phyloP scores from a whole-genome alignment of 1,140 invertebrate genomes.

The Caenorhabditis brenneri region DNA sequence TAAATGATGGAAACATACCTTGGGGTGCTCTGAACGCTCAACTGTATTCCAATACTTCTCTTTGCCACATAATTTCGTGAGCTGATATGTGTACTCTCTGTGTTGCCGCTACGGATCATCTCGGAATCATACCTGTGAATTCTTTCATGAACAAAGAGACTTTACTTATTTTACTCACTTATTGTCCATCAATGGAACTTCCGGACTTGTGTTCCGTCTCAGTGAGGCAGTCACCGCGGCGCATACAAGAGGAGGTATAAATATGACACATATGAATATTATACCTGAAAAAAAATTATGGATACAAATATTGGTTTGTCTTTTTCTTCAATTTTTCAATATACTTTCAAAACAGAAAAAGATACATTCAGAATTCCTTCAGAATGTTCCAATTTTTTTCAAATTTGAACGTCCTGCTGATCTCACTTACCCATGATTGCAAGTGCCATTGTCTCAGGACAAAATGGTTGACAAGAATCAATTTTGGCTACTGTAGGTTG shows the following conservation, averaged over 20 bases:
- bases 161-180: not conserved
- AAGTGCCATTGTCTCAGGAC: slow-evolving; percentile 45
- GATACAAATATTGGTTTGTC: not conserved
- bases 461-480: slow-evolving; percentile 40
- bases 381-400: too few species aligned
- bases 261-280: slow-evolving; percentile 44
- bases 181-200: slow-evolving; percentile 45
- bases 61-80: slow-evolving; percentile 41
- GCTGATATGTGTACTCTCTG: slow-evolving; percentile 44
- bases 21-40: slow-evolving; percentile 49
- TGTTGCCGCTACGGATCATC: slow-evolving; percentile 50
- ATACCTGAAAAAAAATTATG: not conserved
- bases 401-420: too few species aligned
- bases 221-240: slow-evolving; percentile 8
- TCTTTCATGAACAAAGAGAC: not conserved
- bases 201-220: slow-evolving; percentile 36
- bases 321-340: too few species aligned
- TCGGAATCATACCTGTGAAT: slow-evolving; percentile 43
- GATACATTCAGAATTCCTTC: too few species aligned
- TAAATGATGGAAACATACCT: not conserved
- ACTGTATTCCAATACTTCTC: slow-evolving; percentile 48
- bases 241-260: slow-evolving; percentile 45
- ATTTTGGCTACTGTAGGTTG: not conserved
- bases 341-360: too few species aligned
- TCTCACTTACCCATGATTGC: not conserved